A percentile compares a stretch with the other conserved stretches of the same genome.
These are phyloP conservation scores for Latrodectus geometricus DNA, from an alignment of 1,140 invertebrate genomes.

Conservation along the genomic window DNA sequence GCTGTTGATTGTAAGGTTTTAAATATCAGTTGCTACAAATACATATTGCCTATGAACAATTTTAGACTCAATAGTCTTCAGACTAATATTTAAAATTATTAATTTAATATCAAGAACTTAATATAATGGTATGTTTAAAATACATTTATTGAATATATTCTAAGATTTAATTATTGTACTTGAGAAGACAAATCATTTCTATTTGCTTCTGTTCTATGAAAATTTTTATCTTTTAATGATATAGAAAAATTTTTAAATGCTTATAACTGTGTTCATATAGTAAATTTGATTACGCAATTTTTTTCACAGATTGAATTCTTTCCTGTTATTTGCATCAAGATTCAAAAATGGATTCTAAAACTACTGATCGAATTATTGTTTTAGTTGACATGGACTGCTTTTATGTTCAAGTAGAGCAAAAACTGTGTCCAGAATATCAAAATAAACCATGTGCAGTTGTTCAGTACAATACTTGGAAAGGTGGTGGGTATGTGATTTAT, in stretches of 20 bases:
- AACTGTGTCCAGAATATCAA: conserved; percentile 81
- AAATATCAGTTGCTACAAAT: too few relatives aligned
- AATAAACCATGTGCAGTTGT: conserved; percentile 94
- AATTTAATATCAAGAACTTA: too few relatives aligned
- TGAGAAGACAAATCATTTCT: background rate
- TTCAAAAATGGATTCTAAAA: conserved; percentile 32
- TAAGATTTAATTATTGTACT: background rate
- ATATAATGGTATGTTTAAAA: too few relatives aligned
- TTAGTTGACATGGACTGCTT: conserved; percentile 99
- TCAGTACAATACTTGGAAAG: conserved; percentile 93
- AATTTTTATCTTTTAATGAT: background rate
- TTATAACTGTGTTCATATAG: background rate
- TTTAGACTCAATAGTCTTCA: too few relatives aligned
- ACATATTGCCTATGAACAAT: too few relatives aligned
- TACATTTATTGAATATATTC: background rate
- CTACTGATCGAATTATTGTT: conserved; percentile 77
- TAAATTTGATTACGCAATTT: background rate
- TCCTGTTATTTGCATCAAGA: background rate
- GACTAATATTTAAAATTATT: too few relatives aligned
- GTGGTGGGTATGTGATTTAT: conserved; percentile 81
- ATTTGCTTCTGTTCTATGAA: background rate
- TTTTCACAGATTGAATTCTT: background rate
- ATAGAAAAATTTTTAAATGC: background rate
- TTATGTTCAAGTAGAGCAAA: conserved; percentile 93
- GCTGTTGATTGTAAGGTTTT: too few relatives aligned